Base-by-base conservation (phyloP, 2,113 vertebrate genomes). In the Tetrao urogallus region DNA sequence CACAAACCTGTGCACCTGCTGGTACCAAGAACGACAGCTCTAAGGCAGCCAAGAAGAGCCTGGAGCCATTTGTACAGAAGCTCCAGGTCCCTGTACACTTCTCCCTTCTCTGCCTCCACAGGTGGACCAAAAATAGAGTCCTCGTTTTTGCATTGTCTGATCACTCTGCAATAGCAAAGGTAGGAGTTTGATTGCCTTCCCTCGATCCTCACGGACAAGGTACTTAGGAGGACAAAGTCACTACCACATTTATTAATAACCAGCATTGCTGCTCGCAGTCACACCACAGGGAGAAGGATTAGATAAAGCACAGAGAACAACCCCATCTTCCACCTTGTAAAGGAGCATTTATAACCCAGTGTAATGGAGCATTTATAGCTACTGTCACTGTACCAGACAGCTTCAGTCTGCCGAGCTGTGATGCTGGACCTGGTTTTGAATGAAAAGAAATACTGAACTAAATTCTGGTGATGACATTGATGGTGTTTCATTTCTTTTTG, bases 251-350 rank as follows among this genome's bases (percentile, higher is more conserved):
- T 94, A 38, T 57, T 71, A 86, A 60, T 36, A 63, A 61, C 0
- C 2, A 34, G 28, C 48, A 50, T 58, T 80, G 54, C 61, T 91
- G 45, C 75, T 82, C 72, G 30, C 67, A 91, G 67, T 45, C 24
- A 75, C 48, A 69, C 50, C 28, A 66, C 34, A 30, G 61, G 58
- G n/a, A 94, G 48, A 76, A 84, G 66, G 36, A 84, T 78, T 89
- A 82, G 80, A 81, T 72, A 94, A 81, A 84, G 21, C 40, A 78
- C 25, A 65, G 66, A 78, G 54, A 87, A 42, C 11, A 90, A 40
- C 24, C 69, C n/a, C 58, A 70, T 90, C 73, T 89, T 92, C 70
- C 30, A 54, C 52, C 34, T 74, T 86, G 40, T 81, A 90, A 91
- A 54, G 40, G 13, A 72, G 6, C 61, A 80, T 82, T 92, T 91